Conservation (phyloP, 2,797 vertebrate genomes). For the Alcedo quadribrachys region DNA sequence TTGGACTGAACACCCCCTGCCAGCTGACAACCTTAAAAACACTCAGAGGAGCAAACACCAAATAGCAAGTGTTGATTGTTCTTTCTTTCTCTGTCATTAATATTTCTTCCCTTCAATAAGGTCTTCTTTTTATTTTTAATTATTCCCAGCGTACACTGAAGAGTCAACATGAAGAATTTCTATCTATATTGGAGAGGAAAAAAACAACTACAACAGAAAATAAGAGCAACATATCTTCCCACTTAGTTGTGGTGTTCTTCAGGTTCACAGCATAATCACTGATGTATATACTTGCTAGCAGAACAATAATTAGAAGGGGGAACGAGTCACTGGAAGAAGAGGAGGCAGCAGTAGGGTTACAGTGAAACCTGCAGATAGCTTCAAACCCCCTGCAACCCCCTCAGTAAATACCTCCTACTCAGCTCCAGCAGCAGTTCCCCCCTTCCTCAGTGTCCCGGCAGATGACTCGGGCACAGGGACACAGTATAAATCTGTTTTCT, state of each 20-base stretch:
- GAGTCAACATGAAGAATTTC: background rate
- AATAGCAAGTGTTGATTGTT: background rate
- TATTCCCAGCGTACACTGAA: rapidly evolving
- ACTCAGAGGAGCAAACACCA: background rate
- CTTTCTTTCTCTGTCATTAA: background rate
- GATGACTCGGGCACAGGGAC: background rate
- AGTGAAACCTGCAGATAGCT: background rate
- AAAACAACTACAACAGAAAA: background rate
- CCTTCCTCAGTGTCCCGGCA: background rate
- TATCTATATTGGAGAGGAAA: rapidly evolving
- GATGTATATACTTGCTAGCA: background rate
- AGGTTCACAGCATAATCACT: background rate
- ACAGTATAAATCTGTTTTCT: background rate
- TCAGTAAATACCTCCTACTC: background rate
- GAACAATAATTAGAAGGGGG: background rate
- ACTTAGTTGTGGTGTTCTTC: background rate
- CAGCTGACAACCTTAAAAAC: conserved; percentile 26
- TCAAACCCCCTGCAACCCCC: background rate
- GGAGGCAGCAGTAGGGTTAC: background rate
- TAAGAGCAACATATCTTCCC: background rate
- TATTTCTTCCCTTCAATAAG: background rate
- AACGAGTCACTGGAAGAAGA: background rate
- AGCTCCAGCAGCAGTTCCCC: background rate
- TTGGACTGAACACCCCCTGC: background rate
- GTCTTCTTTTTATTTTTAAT: background rate